phyloP scores from a whole-genome alignment of 1,140 invertebrate species.

The Oryzaephilus surinamensis region DNA sequence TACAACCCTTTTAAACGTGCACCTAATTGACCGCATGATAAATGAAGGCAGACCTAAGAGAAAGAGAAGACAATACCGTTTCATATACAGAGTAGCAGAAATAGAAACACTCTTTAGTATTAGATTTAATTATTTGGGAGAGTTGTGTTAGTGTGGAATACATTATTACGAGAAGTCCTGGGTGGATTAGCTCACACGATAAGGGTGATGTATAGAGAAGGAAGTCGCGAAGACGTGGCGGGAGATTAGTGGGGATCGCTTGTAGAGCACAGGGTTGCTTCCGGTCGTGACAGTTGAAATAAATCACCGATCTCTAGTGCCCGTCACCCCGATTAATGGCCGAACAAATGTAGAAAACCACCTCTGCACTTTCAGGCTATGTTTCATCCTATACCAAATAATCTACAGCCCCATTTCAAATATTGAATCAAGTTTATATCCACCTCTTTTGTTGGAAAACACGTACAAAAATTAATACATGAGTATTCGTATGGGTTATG shows the following conservation, averaged over 20 bases:
- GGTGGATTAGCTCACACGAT: constrained; percentile 19
- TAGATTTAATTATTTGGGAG: constrained; percentile 18
- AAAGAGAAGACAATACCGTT: too few species aligned
- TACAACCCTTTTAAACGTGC: too few species aligned
- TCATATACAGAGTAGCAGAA: too few species aligned
- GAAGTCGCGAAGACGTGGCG: constrained; percentile 33
- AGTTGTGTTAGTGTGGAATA: constrained; percentile 11
- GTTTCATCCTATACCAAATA: constrained; percentile 13
- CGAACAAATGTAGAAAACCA: constrained; percentile 36
- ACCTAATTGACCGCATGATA: too few species aligned
- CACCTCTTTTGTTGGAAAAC: too few species aligned
- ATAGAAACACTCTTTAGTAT: too few species aligned
- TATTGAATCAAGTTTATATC: not conserved
- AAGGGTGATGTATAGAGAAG: constrained; percentile 25
- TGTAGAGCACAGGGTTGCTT: constrained; percentile 33
- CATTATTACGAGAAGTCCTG: constrained; percentile 13
- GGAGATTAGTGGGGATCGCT: constrained; percentile 33
- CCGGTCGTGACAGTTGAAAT: constrained; percentile 32
- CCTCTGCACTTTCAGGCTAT: constrained; percentile 20
- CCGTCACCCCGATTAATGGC: constrained; percentile 33
- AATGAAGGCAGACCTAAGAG: too few species aligned
- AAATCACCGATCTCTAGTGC: constrained; percentile 31
- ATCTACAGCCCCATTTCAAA: constrained; percentile 6
- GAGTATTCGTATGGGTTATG: too few species aligned
- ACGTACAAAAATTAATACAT: too few species aligned